A percentile compares a stretch with the other conserved stretches of the same genome.
phyloP scores from a whole-genome alignment of 2,888 invertebrate species.

The Ferdinandea cuprea region DNA sequence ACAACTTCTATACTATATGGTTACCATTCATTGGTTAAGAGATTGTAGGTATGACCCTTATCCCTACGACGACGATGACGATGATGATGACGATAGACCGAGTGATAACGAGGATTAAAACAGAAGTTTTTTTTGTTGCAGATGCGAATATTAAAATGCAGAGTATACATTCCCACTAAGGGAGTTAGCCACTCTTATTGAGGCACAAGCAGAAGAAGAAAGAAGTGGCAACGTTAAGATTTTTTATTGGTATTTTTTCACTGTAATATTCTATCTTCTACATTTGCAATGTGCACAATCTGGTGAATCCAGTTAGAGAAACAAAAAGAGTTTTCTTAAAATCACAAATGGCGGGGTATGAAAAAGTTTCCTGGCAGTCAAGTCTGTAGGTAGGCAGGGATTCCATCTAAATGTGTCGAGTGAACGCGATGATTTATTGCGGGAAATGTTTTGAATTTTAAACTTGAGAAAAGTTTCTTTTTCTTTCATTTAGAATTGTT shows the following conservation, averaged over 20 bases:
- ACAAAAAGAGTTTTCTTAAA: background rate
- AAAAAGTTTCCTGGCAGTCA: slow-evolving; percentile 10
- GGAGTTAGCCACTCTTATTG: too few species aligned
- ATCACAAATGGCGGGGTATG: slow-evolving; percentile 4
- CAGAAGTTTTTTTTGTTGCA: too few species aligned
- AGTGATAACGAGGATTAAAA: background rate
- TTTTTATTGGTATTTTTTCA: too few species aligned
- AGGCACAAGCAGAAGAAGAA: too few species aligned
- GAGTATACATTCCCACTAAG: too few species aligned
- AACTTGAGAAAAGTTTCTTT: background rate
- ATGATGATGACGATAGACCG: background rate
- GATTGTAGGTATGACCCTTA: background rate
- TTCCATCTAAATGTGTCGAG: too few species aligned
- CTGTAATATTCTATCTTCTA: too few species aligned
- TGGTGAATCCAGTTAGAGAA: background rate
- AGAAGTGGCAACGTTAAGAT: too few species aligned
- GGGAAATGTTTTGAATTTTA: too few species aligned
- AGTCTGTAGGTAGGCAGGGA: background rate
- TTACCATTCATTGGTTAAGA: background rate
- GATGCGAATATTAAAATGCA: too few species aligned
- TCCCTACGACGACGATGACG: background rate
- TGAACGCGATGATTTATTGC: too few species aligned
- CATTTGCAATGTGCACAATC: background rate
- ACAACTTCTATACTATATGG: background rate
- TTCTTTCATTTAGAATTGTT: too few species aligned